phyloP scores from a whole-genome alignment of 2,113 vertebrate species.

The Marmota monax region DNA sequence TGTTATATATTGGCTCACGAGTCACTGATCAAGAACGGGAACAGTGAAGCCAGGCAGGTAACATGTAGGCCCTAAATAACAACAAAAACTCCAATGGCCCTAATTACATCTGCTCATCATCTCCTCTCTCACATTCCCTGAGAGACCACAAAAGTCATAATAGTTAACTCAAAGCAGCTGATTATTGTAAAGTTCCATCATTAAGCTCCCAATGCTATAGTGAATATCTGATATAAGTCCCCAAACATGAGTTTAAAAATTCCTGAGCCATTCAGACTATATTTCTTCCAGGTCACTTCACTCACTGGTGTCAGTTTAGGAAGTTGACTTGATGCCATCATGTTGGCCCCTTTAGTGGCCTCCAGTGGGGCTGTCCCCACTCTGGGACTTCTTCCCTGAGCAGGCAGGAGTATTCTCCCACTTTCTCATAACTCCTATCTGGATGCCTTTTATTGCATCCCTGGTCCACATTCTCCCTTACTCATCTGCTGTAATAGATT shows the following conservation, averaged over 20 bases:
- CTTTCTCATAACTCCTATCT: not conserved
- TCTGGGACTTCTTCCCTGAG: not conserved
- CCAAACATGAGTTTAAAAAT: not conserved
- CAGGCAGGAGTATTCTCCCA: not conserved
- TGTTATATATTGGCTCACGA: accelerated
- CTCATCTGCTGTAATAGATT: no score
- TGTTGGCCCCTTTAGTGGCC: no score
- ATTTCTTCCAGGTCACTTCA: not conserved
- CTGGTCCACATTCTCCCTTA: not conserved
- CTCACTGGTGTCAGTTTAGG: not conserved
- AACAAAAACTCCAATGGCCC: not conserved
- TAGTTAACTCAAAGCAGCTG: not conserved
- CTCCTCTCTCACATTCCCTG: not conserved
- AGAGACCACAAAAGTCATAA: not conserved
- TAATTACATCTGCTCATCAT: not conserved
- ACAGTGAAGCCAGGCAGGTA: not conserved
- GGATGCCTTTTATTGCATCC: not conserved
- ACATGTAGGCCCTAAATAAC: not conserved
- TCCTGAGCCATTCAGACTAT: not conserved
- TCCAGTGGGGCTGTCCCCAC: not conserved
- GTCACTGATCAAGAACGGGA: not conserved
- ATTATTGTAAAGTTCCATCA: not conserved
- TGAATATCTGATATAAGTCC: not conserved
- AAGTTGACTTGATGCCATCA: not conserved
- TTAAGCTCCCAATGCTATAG: not conserved